Percentiles rank a stretch among this genome's conserved stretches.
Evolutionary conservation across 2,113 vertebrate genomes (phyloP).

Genomic region (Pseudopodoces humilis): DNA sequence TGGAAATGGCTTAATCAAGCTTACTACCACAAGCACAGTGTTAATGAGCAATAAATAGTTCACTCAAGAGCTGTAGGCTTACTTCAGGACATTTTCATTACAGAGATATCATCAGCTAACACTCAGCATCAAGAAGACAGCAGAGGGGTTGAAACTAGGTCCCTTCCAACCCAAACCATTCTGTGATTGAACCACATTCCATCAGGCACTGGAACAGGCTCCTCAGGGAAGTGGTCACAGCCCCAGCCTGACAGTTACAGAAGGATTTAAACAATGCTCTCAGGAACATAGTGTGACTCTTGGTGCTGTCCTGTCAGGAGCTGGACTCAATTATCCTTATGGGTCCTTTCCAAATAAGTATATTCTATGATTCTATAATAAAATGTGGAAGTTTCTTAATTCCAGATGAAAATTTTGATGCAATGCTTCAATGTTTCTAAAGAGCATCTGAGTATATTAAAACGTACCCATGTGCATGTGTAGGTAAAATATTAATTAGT

Average conservation of each 20-base stretch:
- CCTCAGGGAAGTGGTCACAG: background rate
- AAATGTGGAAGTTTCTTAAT: background rate
- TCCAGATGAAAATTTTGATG: background rate
- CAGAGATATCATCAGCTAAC: background rate
- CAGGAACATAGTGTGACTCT: background rate
- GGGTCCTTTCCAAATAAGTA: background rate
- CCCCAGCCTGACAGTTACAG: background rate
- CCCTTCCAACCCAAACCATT: background rate
- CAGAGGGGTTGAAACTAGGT: background rate
- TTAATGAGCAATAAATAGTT: background rate
- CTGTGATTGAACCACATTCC: background rate
- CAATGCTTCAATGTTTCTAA: background rate
- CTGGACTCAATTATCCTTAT: background rate
- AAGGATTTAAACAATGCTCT: background rate
- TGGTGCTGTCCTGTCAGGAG: background rate
- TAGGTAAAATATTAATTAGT: slow-evolving; percentile 5
- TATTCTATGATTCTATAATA: background rate
- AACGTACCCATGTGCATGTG: background rate
- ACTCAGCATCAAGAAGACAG: background rate
- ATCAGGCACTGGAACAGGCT: background rate
- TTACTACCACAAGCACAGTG: background rate
- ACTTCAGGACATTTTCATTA: background rate
- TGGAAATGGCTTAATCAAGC: background rate
- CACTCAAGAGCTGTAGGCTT: background rate
- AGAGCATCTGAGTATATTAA: background rate